A percentile compares a stretch with the other conserved stretches of the same genome.
Evolutionary conservation across 1,140 invertebrate species (phyloP).

Genomic region (Trypoxylus dichotomus): DNA sequence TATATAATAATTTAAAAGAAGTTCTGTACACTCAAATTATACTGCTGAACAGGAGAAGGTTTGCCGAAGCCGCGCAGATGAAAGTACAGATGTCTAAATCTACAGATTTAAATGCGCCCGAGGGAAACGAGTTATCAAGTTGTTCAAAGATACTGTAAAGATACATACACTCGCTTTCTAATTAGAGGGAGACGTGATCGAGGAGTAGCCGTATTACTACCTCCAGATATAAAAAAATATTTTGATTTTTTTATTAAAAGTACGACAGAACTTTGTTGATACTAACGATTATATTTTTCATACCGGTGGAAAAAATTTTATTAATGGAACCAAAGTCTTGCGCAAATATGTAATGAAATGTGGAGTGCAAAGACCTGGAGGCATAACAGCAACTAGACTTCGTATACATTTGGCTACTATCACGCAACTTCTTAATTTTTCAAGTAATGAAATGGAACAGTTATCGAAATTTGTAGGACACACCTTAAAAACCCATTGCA

Average conservation of each 20-base stretch:
- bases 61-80: slow-evolving; percentile 31
- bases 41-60: slow-evolving; percentile 30
- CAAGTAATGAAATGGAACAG: no score
- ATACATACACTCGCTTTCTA: slow-evolving; percentile 30
- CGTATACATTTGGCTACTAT: slow-evolving; percentile 34
- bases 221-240: no score
- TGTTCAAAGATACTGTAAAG: slow-evolving; percentile 32
- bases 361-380: slow-evolving; percentile 3
- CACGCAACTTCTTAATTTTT: slow-evolving; percentile 30
- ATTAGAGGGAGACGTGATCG: slow-evolving; percentile 34
- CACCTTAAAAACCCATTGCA: no score
- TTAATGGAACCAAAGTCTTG: slow-evolving; percentile 36
- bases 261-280: no score
- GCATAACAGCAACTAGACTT: no score
- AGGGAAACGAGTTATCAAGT: slow-evolving; percentile 30
- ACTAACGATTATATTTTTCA: slow-evolving; percentile 32
- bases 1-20: slow-evolving; percentile 34
- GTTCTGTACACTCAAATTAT: slow-evolving; percentile 34
- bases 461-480: no score
- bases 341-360: slow-evolving; percentile 29
- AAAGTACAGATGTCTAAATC: slow-evolving; percentile 28
- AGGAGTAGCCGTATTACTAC: slow-evolving; percentile 27
- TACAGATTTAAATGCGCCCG: slow-evolving; percentile 9
- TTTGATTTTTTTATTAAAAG: no score
- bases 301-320: slow-evolving; percentile 26